A percentile compares a stretch with the other conserved stretches of the same genome.
phyloP scores from a whole-genome alignment of 2,113 vertebrate species.

The Siniperca knerii region DNA sequence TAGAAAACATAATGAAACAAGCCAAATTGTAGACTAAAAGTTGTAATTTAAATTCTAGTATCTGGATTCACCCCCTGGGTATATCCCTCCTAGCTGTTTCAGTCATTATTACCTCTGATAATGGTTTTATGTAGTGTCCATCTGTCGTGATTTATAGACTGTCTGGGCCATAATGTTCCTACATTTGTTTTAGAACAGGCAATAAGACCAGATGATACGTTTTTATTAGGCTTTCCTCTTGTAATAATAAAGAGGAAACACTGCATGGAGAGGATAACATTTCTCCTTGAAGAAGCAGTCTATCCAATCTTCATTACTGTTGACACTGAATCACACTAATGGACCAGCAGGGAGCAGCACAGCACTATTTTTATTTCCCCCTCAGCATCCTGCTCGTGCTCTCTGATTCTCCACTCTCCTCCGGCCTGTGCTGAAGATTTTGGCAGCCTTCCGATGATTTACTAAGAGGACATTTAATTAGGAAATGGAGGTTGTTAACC shows the following conservation, averaged over 20 bases:
- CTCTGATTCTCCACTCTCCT: neutral
- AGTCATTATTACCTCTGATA: slow-evolving; percentile 35
- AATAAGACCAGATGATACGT: slow-evolving; percentile 18
- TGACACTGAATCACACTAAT: slow-evolving; percentile 9
- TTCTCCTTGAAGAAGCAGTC: neutral
- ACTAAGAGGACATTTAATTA: slow-evolving; percentile 52
- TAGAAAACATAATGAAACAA: neutral
- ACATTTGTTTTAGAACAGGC: slow-evolving; percentile 30
- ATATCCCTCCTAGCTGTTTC: neutral
- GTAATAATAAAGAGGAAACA: slow-evolving; percentile 16
- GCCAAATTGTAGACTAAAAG: neutral
- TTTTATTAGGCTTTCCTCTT: slow-evolving; percentile 30
- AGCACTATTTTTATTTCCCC: slow-evolving; percentile 12
- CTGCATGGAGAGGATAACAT: neutral
- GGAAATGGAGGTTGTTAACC: slow-evolving; percentile 39
- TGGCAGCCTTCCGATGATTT: slow-evolving; percentile 32
- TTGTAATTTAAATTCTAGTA: neutral
- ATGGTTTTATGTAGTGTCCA: neutral
- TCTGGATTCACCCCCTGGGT: neutral
- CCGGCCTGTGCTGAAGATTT: neutral
- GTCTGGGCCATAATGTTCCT: slow-evolving; percentile 2
- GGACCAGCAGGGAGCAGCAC: slow-evolving; percentile 77
- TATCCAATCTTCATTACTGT: slow-evolving; percentile 1
- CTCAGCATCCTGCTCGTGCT: neutral
- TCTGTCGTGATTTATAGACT: slow-evolving; percentile 19